Evolutionary conservation across 2,113 vertebrate species (phyloP).

Genomic region (Phylloscopus trochiloides): DNA sequence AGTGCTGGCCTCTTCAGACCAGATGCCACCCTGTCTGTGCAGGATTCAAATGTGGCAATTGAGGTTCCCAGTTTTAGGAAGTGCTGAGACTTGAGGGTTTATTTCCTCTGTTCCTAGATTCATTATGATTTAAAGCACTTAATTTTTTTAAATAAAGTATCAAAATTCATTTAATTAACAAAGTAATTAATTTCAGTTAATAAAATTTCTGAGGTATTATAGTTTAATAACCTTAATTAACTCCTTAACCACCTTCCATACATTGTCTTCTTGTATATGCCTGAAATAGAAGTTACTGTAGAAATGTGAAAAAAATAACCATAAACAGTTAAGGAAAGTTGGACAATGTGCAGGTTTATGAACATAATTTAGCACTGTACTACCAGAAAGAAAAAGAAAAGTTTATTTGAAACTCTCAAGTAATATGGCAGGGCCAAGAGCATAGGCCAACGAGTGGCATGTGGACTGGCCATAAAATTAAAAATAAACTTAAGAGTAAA

Average conservation of each 20-base stretch:
- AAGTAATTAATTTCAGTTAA: not conserved
- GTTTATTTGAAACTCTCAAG: not conserved
- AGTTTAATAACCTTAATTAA: not conserved
- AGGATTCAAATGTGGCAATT: not conserved
- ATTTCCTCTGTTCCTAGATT: not conserved
- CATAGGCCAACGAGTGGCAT: not conserved
- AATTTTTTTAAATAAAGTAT: not conserved
- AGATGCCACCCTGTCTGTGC: not conserved
- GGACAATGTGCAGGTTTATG: not conserved
- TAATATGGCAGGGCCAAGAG: not conserved
- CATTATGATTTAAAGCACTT: not conserved
- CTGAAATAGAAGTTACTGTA: not conserved
- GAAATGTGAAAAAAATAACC: not conserved
- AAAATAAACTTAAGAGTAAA: conserved; percentile 62
- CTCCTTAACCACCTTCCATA: not conserved
- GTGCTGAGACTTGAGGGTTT: not conserved
- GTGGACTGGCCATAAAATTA: conserved; percentile 13
- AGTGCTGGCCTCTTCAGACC: rapidly evolving
- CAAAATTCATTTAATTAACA: not conserved
- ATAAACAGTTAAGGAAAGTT: not conserved
- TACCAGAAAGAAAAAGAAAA: not conserved
- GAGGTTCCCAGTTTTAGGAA: not conserved
- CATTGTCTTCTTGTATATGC: not conserved
- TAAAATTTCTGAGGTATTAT: not conserved
- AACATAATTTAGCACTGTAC: not conserved